Percentiles rank a stretch among this genome's conserved stretches.
These are phyloP conservation scores for Ptyas mucosa DNA, from an alignment of 2,113 vertebrate genomes.

Conservation along the genomic window DNA sequence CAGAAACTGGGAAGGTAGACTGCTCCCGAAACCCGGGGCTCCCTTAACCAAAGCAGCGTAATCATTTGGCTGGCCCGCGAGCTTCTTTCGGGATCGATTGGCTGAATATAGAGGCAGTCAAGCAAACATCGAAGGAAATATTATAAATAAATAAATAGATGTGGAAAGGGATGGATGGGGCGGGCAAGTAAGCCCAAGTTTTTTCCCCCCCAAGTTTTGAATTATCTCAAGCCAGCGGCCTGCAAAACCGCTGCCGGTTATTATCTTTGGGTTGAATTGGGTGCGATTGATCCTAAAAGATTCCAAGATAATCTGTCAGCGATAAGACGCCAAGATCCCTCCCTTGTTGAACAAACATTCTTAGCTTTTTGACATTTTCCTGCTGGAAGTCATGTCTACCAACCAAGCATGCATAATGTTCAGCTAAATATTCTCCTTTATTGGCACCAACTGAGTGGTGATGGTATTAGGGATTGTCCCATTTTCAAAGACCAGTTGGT, in stretches of 20 bases:
- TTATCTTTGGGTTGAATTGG: background rate
- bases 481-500: background rate
- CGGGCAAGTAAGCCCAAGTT: rapidly evolving
- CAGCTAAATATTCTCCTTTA: background rate
- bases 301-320: background rate
- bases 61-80: background rate
- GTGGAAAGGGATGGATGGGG: background rate
- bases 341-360: background rate
- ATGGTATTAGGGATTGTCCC: background rate
- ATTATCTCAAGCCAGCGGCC: too few relatives aligned
- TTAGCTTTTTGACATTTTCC: background rate
- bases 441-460: background rate
- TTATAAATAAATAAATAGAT: background rate
- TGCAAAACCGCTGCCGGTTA: background rate
- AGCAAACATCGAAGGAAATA: background rate
- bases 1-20: background rate
- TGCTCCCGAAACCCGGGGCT: background rate
- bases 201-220: background rate
- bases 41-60: background rate
- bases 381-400: background rate
- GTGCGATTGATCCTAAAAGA: background rate
- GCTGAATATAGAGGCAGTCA: background rate
- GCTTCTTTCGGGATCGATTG: background rate
- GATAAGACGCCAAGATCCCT: background rate
- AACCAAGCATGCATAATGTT: background rate